These are phyloP conservation scores for Pagetopsis macropterus DNA, from an alignment of 2,797 vertebrate genomes.

Conservation along the genomic window DNA sequence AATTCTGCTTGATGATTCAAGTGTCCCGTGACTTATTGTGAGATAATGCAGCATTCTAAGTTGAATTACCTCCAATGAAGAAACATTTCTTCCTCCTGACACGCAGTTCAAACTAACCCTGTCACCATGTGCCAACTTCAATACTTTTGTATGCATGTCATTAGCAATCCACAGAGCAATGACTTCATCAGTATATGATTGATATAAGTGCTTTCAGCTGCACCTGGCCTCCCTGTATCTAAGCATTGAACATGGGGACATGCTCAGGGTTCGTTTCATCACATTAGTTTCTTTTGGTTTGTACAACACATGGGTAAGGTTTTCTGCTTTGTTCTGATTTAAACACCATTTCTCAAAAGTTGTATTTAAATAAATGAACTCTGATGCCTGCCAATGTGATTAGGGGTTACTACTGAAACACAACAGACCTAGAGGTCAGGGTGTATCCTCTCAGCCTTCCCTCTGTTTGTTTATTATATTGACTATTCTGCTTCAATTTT, in stretches of 20 bases:
- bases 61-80: constrained; percentile 1
- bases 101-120: constrained; percentile 14
- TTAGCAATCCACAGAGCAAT: constrained; percentile 32
- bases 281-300: constrained; percentile 43
- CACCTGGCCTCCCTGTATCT: constrained; percentile 26
- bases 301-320: constrained; percentile 1
- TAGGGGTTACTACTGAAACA: neutral
- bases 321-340: neutral
- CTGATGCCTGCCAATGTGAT: neutral
- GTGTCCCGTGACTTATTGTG: constrained; percentile 12
- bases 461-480: constrained; percentile 1
- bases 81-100: constrained; percentile 10
- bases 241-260: constrained; percentile 27
- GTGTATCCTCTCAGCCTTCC: neutral
- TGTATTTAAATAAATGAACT: neutral
- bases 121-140: constrained; percentile 35
- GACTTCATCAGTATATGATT: constrained; percentile 50
- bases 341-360: neutral
- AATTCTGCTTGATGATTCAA: constrained; percentile 11
- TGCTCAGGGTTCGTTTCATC: constrained; percentile 17
- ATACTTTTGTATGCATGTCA: constrained; percentile 32
- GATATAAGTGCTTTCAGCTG: constrained; percentile 66
- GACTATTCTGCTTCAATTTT: neutral
- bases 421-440: neutral
- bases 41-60: neutral